Percentiles rank a stretch among this genome's conserved stretches.
Conservation (phyloP, 2,797 vertebrate genomes). For the Brachyrhaphis roseni region DNA sequence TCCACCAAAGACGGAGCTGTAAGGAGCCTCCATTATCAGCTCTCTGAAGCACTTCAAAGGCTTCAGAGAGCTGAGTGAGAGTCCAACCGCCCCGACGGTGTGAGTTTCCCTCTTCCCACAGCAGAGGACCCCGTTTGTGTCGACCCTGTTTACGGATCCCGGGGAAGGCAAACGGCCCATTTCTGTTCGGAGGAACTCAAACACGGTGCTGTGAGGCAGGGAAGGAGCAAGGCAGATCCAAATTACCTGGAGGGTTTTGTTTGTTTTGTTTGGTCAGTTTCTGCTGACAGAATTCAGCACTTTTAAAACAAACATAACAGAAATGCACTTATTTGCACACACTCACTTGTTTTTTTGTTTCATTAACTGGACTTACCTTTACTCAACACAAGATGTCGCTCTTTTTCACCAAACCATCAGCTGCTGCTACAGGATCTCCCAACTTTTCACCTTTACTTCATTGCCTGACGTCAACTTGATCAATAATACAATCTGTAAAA, state of each 20-base stretch:
- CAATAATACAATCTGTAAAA: background rate
- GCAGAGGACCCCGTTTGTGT: constrained; percentile 81
- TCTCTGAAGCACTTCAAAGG: constrained; percentile 81
- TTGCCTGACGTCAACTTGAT: background rate
- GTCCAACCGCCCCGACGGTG: constrained; percentile 81
- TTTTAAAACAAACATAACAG: constrained; percentile 19
- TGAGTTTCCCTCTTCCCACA: constrained; percentile 80
- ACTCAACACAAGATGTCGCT: constrained; percentile 75
- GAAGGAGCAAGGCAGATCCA: constrained; percentile 33
- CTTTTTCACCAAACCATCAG: constrained; percentile 46
- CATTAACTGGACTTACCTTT: constrained; percentile 5
- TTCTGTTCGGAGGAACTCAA: constrained; percentile 78
- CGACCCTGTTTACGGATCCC: constrained; percentile 85
- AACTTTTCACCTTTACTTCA: constrained; percentile 20
- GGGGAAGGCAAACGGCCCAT: constrained; percentile 82
- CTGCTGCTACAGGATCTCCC: background rate
- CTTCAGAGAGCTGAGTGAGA: constrained; percentile 77
- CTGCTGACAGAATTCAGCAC: constrained; percentile 18
- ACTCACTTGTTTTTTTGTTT: background rate
- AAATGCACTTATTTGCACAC: background rate
- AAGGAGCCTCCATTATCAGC: constrained; percentile 78
- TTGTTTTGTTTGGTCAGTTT: constrained; percentile 58
- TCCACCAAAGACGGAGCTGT: constrained; percentile 80
- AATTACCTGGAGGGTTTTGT: constrained; percentile 54
- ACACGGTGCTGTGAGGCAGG: constrained; percentile 60